phyloP scores from a whole-genome alignment of 1,140 invertebrate genomes.

The Carposina sasakii region DNA sequence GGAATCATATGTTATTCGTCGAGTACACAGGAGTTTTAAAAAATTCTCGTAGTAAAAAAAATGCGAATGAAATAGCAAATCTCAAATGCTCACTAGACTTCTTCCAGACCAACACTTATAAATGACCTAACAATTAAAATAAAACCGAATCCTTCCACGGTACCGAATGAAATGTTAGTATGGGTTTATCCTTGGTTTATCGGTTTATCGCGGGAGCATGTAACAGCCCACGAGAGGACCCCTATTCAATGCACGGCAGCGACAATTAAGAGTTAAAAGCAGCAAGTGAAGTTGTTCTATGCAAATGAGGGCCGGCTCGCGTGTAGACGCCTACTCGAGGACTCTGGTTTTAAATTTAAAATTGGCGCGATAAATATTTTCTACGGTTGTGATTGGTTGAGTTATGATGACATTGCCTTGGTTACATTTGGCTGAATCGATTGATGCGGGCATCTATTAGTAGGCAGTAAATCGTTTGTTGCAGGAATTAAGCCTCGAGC shows the following conservation, averaged over 20 bases:
- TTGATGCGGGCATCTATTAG: no score
- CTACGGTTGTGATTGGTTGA: conserved; percentile 3
- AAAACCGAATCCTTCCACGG: no score
- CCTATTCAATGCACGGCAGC: conserved; percentile 31
- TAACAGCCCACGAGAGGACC: conserved; percentile 36
- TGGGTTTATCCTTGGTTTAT: conserved; percentile 39
- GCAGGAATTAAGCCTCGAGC: no score
- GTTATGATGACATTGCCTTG: not conserved
- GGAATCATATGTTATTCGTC: no score
- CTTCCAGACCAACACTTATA: no score
- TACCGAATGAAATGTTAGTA: conserved; percentile 42
- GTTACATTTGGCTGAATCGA: no score
- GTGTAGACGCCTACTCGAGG: conserved; percentile 56
- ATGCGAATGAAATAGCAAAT: no score
- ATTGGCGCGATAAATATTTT: conserved; percentile 22
- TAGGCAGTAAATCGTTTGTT: no score
- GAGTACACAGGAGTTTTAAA: no score
- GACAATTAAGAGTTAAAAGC: conserved; percentile 69
- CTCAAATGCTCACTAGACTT: no score
- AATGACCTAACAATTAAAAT: no score
- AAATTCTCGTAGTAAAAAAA: no score
- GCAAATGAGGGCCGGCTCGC: conserved; percentile 54
- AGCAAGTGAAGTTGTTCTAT: conserved; percentile 65
- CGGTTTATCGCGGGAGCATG: conserved; percentile 33
- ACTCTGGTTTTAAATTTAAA: conserved; percentile 40